These are phyloP conservation scores for Tenthredo distinguenda DNA, from an alignment of 2,888 invertebrate genomes.

Conservation along the genomic window DNA sequence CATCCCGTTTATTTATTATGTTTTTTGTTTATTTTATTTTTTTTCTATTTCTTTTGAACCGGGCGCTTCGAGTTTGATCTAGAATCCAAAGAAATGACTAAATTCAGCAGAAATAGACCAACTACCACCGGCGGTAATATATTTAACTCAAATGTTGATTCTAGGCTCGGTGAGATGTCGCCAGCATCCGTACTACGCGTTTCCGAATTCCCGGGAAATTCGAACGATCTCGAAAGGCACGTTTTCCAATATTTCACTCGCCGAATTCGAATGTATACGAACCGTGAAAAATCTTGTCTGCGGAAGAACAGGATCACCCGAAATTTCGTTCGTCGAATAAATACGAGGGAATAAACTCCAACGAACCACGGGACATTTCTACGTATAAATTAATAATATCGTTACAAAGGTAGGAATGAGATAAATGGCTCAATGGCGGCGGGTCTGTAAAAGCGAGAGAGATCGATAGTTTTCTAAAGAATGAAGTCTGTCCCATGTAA, in stretches of 20 bases:
- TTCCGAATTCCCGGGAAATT: background rate
- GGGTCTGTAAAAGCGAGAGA: background rate
- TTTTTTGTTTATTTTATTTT: too few species aligned
- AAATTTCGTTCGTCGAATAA: background rate
- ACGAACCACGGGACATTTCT: background rate
- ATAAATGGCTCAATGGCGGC: background rate
- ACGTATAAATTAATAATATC: too few species aligned
- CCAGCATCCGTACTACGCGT: background rate
- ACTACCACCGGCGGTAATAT: background rate
- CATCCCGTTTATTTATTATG: background rate
- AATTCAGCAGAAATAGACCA: background rate
- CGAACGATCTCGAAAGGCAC: background rate
- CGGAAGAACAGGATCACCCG: too few species aligned
- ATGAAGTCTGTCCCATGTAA: constrained; percentile 11
- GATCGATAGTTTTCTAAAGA: constrained; percentile 16
- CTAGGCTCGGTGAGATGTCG: background rate
- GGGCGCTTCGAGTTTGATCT: background rate
- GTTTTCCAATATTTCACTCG: background rate
- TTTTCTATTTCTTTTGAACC: background rate
- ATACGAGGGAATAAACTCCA: background rate
- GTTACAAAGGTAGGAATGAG: background rate
- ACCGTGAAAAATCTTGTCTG: too few species aligned
- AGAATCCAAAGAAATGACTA: background rate
- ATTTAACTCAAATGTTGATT: background rate
- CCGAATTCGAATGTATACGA: background rate